Base-by-base conservation (phyloP, 1,140 invertebrate species). In the Schmidtea mediterranea region DNA sequence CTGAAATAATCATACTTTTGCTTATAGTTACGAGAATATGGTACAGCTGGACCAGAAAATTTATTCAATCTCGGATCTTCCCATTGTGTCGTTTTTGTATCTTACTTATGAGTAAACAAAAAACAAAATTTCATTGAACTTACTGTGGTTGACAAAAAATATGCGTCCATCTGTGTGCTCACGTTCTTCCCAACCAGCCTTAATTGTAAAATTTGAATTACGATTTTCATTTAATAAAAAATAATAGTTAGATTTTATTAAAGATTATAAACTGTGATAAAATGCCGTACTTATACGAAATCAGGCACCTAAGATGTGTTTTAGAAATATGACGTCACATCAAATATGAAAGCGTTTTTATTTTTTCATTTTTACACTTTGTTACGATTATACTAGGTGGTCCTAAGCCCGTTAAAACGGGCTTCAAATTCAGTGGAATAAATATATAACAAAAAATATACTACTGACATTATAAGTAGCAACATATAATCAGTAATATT, bases 121-220 rank as follows among this genome's bases (percentile, higher is more conserved):
- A 43, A 24, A 19, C 15, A 9, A 15, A 39, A 46, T 37, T 46
- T 39, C 9, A 18, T 21, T 6, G 24, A 23, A 61, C 77, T 75
- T 70, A 87, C 82, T 90, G 60, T 97, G 89, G 71, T 95, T 84
- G 50, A 97, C 94, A 63, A 90, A 95, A 69, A 95, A 97, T 54
- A 90, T 87, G 59, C 87, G 69, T 43, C 86, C 87, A 69, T 95
- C 86, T 0, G 77, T 75, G 62, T 95, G 87, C 15, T 87, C 76
- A 52, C 87, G 69, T 68, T 95, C 86, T 67, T 97, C 87, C 89
- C 89, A 97, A 19, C 87, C 86, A 66, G 87, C 80, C 68, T 69
- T 48, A n/a, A 58, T 38, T 52, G 1, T 26, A 13, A 41, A 23
- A 46, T 36, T 22, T 15, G 16, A 18, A 49, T 22, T 16, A 46